Evolutionary conservation across 1,140 invertebrate genomes (phyloP).

Genomic region (Ridgeia piscesae): DNA sequence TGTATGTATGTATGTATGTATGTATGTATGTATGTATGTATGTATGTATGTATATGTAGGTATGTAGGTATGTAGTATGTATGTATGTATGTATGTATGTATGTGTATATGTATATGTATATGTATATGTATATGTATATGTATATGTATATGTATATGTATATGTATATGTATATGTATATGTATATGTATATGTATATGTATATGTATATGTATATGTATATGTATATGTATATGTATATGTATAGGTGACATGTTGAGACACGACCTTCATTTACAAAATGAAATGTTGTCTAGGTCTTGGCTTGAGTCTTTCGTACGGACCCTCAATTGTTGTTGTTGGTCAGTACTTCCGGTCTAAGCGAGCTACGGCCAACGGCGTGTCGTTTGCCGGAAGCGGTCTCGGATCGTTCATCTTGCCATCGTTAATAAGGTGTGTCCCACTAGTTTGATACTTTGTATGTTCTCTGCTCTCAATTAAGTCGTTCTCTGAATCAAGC

Average conservation of each 20-base stretch:
- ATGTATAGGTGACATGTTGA: too few species aligned
- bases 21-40: conserved; percentile 4
- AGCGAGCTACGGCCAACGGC: conserved; percentile 81
- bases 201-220: too few species aligned
- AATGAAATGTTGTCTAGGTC: conserved; percentile 61
- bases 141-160: too few species aligned
- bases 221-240: too few species aligned
- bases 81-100: too few species aligned
- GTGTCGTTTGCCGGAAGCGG: conserved; percentile 87
- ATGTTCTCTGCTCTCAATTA: background rate
- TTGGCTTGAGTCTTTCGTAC: conserved; percentile 88
- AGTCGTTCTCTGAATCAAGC: too few species aligned
- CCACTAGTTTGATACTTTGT: background rate
- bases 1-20: conserved; percentile 17
- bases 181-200: too few species aligned
- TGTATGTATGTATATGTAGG: conserved; percentile 8
- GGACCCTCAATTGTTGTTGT: conserved; percentile 89
- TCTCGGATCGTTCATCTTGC: conserved; percentile 81
- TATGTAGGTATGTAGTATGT: background rate
- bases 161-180: too few species aligned
- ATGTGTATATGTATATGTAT: too few species aligned
- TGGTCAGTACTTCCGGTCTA: conserved; percentile 86
- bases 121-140: too few species aligned
- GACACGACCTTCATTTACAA: background rate
- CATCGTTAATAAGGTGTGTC: conserved; percentile 63